Evolutionary conservation across 2,888 invertebrate genomes (phyloP), one percentile per base, ranked within the genome.

Genomic region (Automeris io): DNA sequence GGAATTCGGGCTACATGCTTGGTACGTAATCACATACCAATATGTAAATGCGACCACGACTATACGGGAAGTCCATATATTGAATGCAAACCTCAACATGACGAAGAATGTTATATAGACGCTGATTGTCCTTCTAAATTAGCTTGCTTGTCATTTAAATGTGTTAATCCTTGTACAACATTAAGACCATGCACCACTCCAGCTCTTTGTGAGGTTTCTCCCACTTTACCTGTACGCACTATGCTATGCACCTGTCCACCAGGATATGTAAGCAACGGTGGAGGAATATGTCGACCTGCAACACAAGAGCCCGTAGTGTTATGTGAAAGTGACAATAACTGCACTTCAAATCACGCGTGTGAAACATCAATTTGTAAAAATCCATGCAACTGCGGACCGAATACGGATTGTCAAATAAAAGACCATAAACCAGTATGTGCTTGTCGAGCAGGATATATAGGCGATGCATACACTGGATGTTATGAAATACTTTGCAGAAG

Each of bases 171-270:
- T 5, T 97, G 97, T 62, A 71, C 88, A 2, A 89, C 90, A 5
- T 80, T 95, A 35, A 90, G 91, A 52, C 96, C 96, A 2, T 97
- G 97, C 66, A 89, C 90, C 31, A 88, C 89, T 37, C 95, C 95
- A 22, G 92, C 96, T 0, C 90, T 90, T 46, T 96, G 96, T 63
- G 90, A 92, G 72, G 95, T 95, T 0, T 90, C 94, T 16, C 91
- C 93, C 1, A 94, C 95, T 3, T 73, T 92, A 18, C 95, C 96
- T 0, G 93, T 96, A 4, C 89, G 96, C 45, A 95, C 96, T 1
- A 95, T 96, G 93, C 90, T 95, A 23, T 97, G 96, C 66, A 90
- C 95, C 2, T 97, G 97, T 58, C 95, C 96, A 18, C 93, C 94
- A 35, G 96, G 96, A 11, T 96, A 95, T 57, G 90, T 95, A 2